These are phyloP conservation scores for Amblyjoppa fuscipennis DNA, from an alignment of 2,888 invertebrate species.

Conservation along the genomic window DNA sequence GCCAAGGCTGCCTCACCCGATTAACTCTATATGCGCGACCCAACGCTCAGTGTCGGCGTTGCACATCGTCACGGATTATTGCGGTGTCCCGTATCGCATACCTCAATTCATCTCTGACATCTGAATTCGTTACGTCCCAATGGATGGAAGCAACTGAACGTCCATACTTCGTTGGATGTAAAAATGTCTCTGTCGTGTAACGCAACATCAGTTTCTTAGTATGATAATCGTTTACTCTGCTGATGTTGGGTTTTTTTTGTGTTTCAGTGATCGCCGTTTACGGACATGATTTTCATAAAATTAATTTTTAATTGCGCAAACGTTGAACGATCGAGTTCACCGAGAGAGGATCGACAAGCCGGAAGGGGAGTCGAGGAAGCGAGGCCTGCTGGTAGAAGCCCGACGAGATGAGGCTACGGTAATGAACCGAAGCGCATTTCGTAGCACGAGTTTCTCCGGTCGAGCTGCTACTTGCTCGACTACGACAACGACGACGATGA, in stretches of 20 bases:
- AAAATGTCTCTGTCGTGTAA: background rate
- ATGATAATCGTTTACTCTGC: background rate
- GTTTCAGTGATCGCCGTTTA: constrained; percentile 4
- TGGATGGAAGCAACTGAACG: background rate
- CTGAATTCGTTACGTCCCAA: background rate
- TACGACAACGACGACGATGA: constrained; percentile 31
- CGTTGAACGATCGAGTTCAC: constrained; percentile 41
- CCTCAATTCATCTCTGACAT: background rate
- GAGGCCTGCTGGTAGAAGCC: background rate
- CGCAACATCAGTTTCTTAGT: background rate
- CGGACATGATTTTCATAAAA: constrained; percentile 11
- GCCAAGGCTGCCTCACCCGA: constrained; percentile 45
- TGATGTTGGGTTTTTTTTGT: background rate
- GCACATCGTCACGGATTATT: constrained; percentile 2
- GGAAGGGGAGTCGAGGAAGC: constrained; percentile 5
- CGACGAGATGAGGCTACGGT: constrained; percentile 38
- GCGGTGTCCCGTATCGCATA: background rate
- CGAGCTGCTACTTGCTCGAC: constrained; percentile 41
- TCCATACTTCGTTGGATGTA: background rate
- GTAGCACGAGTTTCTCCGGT: constrained; percentile 24
- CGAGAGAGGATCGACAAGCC: constrained; percentile 36
- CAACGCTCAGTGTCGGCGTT: background rate
- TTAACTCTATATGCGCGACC: constrained; percentile 34
- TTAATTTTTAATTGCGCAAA: constrained; percentile 10
- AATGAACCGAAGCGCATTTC: constrained; percentile 52